Evolutionary conservation across 2,888 invertebrate genomes (phyloP).

Genomic region (Meghimatium bilineatum): DNA sequence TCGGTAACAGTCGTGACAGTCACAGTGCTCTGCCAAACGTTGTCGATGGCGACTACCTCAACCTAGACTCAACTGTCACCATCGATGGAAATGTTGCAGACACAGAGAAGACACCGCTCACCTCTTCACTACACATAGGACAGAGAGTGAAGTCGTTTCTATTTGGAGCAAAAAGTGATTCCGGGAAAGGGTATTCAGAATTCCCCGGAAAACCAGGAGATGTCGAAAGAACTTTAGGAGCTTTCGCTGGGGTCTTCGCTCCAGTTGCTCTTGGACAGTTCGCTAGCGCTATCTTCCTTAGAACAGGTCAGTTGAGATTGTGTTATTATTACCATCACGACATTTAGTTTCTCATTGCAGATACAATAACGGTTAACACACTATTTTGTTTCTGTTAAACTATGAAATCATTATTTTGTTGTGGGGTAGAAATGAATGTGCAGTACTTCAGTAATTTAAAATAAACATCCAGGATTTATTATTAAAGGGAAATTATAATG

Average conservation of each 20-base stretch:
- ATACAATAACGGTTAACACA: no score
- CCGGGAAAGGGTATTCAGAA: not conserved
- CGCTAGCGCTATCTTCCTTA: constrained; percentile 94
- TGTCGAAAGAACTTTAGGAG: constrained; percentile 81
- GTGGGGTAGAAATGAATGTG: no score
- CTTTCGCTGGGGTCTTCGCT: constrained; percentile 97
- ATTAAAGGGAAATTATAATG: no score
- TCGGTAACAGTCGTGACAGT: no score
- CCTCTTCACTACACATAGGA: not conserved
- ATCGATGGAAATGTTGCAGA: not conserved
- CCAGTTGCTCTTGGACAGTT: constrained; percentile 99
- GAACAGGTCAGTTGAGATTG: constrained; percentile 78
- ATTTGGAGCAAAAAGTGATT: not conserved
- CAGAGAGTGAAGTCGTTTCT: not conserved
- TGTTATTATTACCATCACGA: not conserved
- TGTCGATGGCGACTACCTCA: not conserved
- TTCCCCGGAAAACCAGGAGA: not conserved
- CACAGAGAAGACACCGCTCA: constrained; percentile 1
- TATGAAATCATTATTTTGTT: no score
- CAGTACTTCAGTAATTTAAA: no score
- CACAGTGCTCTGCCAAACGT: not conserved
- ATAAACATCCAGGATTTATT: no score
- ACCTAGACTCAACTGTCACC: not conserved
- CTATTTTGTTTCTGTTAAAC: no score
- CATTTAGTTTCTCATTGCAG: no score